These are phyloP conservation scores for Latrodectus geometricus DNA, from an alignment of 1,140 invertebrate genomes.

Conservation along the genomic window DNA sequence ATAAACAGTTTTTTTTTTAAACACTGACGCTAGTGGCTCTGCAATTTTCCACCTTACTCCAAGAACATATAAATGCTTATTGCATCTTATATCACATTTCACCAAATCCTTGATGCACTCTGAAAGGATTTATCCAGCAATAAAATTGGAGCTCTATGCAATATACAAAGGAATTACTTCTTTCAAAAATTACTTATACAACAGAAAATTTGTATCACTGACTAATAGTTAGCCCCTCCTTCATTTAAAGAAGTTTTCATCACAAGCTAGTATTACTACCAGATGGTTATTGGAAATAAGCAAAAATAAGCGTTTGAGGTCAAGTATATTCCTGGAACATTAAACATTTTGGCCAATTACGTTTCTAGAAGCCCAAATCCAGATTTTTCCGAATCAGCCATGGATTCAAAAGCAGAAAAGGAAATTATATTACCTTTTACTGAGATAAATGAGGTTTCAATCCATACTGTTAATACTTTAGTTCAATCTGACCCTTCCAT, in stretches of 20 bases:
- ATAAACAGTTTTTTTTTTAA: not conserved
- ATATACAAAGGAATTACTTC: not conserved
- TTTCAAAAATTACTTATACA: slow-evolving; percentile 3
- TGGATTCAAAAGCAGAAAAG: no score
- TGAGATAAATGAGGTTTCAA: no score
- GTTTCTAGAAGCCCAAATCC: not conserved
- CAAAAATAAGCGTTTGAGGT: no score
- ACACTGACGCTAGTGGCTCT: not conserved
- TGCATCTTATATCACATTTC: not conserved
- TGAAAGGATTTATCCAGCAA: not conserved
- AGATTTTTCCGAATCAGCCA: no score
- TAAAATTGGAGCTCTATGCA: not conserved
- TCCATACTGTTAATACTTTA: no score
- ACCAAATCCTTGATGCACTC: not conserved
- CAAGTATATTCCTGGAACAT: not conserved
- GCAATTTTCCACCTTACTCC: not conserved
- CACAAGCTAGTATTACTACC: not conserved
- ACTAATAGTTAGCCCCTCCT: not conserved
- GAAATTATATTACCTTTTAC: no score
- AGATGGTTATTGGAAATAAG: not conserved
- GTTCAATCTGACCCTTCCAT: not conserved
- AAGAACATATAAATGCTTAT: not conserved
- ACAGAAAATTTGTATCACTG: not conserved
- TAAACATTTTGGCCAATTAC: not conserved
- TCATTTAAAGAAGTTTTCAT: not conserved